Conservation (phyloP, 2,113 vertebrate genomes). For the Silurus glanis region DNA sequence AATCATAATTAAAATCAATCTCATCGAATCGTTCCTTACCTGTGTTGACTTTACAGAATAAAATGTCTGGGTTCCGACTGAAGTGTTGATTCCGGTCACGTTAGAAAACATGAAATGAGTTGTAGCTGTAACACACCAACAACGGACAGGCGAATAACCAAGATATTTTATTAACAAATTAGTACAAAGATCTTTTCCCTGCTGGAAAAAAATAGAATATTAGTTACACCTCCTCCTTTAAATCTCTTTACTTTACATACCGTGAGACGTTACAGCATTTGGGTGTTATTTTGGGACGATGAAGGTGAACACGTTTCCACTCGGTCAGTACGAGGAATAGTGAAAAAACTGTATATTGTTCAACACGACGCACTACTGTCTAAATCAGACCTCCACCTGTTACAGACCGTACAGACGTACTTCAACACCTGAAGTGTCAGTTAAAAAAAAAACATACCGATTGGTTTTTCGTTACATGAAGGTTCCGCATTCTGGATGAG, state of each 20-base stretch:
- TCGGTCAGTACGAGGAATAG: no score
- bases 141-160: not conserved
- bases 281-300: not conserved
- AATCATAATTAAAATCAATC: slow-evolving; percentile 64
- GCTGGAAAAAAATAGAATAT: slow-evolving; percentile 70
- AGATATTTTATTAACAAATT: slow-evolving; percentile 78
- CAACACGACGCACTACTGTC: not conserved
- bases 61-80: not conserved
- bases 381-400: not conserved
- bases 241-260: not conserved
- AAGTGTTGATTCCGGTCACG: not conserved
- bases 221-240: slow-evolving; percentile 49
- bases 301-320: no score
- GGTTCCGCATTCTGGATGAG: not conserved
- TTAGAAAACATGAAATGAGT: not conserved
- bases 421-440: not conserved
- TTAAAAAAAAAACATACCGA: not conserved
- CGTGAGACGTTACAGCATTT: slow-evolving; percentile 23
- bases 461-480: not conserved
- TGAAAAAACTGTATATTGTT: not conserved
- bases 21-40: slow-evolving; percentile 44
- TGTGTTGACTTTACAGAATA: slow-evolving; percentile 27
- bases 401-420: not conserved
- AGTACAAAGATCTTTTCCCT: slow-evolving; percentile 71
- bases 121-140: not conserved